phyloP scores from a whole-genome alignment of 2,113 vertebrate species.

The Bufo gargarizans region DNA sequence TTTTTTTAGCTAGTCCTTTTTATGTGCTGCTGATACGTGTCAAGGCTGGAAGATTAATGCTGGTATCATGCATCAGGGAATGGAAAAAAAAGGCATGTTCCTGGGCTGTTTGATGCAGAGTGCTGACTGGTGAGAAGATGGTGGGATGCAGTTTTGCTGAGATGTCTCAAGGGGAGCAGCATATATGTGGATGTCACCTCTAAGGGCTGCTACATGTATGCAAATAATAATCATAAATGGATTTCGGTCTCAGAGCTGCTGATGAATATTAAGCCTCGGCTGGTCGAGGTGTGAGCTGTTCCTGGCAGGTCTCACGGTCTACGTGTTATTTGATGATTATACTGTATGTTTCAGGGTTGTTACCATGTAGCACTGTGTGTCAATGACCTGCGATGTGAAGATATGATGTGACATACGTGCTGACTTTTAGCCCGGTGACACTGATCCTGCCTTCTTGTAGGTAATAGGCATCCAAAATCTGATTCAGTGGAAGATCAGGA shows the following conservation, averaged over 20 bases:
- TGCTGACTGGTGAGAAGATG: slow-evolving; percentile 36
- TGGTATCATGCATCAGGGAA: slow-evolving; percentile 1
- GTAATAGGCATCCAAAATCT: not conserved
- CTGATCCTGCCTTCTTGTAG: not conserved
- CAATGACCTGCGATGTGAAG: not conserved
- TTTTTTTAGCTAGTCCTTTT: not conserved
- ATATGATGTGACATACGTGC: not conserved
- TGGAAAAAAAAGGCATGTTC: not conserved
- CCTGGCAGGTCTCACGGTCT: not conserved
- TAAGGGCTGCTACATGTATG: slow-evolving; percentile 20
- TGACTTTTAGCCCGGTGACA: not conserved
- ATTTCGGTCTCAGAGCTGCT: not conserved
- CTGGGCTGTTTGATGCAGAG: slow-evolving; percentile 20
- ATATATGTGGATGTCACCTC: not conserved
- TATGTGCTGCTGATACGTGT: slow-evolving; percentile 5
- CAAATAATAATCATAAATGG: not conserved
- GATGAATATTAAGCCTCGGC: not conserved
- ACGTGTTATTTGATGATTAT: not conserved
- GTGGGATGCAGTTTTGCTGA: not conserved
- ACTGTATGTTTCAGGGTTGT: not conserved
- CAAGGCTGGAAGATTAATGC: slow-evolving; percentile 16
- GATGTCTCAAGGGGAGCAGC: slow-evolving; percentile 8
- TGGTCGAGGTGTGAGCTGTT: not conserved
- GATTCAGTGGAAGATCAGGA: not conserved
- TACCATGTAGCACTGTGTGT: not conserved